These are phyloP conservation scores for Drosophila baimaii DNA, from an alignment of 1,140 invertebrate genomes.

Conservation along the genomic window DNA sequence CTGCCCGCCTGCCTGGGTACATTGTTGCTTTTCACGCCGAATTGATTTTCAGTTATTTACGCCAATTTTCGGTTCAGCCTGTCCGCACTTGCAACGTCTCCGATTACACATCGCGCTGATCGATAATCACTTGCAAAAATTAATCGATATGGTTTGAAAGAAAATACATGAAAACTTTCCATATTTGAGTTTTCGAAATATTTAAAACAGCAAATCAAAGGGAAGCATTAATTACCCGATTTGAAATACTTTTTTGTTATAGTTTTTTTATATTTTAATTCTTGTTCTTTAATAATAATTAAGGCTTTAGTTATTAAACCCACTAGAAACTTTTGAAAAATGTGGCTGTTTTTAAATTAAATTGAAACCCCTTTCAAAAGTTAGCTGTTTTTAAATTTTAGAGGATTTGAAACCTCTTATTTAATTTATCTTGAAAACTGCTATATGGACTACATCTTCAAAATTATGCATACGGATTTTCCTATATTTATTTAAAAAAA, in stretches of 20 bases:
- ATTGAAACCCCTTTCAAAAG: background rate
- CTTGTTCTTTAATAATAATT: background rate
- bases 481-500: background rate
- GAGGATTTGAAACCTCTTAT: background rate
- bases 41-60: slow-evolving; percentile 80
- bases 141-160: background rate
- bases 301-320: background rate
- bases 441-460: no score
- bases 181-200: background rate
- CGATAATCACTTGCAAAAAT: slow-evolving; percentile 20
- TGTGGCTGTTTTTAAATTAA: background rate
- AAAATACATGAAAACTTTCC: background rate
- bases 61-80: slow-evolving; percentile 59
- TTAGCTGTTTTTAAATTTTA: background rate
- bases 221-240: no score
- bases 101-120: slow-evolving; percentile 30
- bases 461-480: background rate
- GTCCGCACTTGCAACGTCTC: slow-evolving; percentile 46
- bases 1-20: slow-evolving; percentile 24
- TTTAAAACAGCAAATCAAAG: background rate
- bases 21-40: slow-evolving; percentile 69
- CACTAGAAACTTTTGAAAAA: no score
- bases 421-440: no score
- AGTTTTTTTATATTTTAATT: no score
- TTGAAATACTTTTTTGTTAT: no score